phyloP scores from a whole-genome alignment of 2,797 vertebrate species.

The Xenops minutus region DNA sequence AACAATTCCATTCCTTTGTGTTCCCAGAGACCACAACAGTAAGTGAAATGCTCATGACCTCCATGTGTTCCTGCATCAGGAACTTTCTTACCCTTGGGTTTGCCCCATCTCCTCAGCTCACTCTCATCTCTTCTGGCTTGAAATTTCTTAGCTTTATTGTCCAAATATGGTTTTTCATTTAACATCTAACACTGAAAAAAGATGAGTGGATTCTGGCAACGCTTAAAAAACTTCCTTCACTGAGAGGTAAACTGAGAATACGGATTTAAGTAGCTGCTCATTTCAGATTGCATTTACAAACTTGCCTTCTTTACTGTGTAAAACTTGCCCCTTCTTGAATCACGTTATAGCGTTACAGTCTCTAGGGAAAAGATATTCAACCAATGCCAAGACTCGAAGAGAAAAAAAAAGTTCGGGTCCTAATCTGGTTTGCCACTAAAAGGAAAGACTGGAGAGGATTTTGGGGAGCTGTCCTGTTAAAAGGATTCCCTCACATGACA shows the following conservation, averaged over 20 bases:
- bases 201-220: not conserved
- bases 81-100: not conserved
- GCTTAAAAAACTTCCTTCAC: not conserved
- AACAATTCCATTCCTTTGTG: not conserved
- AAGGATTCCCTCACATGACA: accelerated
- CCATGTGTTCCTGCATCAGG: not conserved
- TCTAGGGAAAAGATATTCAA: not conserved
- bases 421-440: not conserved
- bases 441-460: not conserved
- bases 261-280: accelerated
- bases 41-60: not conserved
- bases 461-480: not conserved
- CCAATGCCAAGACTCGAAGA: not conserved
- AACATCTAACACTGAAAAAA: not conserved
- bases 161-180: not conserved
- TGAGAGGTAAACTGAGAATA: not conserved
- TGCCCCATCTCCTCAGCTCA: accelerated
- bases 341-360: not conserved
- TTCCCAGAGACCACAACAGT: not conserved
- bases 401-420: not conserved
- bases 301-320: not conserved
- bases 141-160: not conserved
- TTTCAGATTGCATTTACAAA: not conserved
- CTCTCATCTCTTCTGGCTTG: not conserved
- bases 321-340: not conserved